phyloP scores from a whole-genome alignment of 2,797 vertebrate genomes.

The Paramormyrops hopkinsi region DNA sequence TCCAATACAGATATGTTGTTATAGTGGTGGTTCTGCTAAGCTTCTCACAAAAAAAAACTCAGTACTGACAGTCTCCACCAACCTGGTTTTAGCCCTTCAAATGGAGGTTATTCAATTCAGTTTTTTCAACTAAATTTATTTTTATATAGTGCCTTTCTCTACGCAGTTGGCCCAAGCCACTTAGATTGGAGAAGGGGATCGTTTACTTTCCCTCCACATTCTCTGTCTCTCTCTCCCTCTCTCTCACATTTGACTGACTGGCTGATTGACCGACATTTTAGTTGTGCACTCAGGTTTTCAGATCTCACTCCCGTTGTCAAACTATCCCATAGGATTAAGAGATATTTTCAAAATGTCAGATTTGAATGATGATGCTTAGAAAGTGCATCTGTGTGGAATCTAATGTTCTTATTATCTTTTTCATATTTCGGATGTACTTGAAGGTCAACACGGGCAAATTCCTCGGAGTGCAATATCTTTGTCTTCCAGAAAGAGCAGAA shows the following conservation, averaged over 20 bases:
- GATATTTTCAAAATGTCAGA: conserved; percentile 7
- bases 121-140: neutral
- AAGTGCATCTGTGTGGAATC: neutral
- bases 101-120: neutral
- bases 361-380: neutral
- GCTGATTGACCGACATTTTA: neutral
- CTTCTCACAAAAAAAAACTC: conserved; percentile 9
- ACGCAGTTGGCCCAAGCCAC: neutral
- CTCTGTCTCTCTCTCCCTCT: neutral
- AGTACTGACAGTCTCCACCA: conserved; percentile 1
- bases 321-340: neutral
- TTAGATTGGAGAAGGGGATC: neutral
- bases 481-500: neutral
- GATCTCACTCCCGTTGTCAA: neutral
- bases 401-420: neutral
- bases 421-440: neutral
- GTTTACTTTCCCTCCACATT: too few species aligned
- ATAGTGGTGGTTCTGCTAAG: conserved; percentile 12
- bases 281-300: neutral
- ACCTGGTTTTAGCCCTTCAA: neutral
- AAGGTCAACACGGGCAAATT: neutral
- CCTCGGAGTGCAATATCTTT: neutral
- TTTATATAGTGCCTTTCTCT: neutral
- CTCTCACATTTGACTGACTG: neutral
- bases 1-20: conserved; percentile 19